These are phyloP conservation scores for Phortica okadai DNA, from an alignment of 2,888 invertebrate species.

Conservation along the genomic window DNA sequence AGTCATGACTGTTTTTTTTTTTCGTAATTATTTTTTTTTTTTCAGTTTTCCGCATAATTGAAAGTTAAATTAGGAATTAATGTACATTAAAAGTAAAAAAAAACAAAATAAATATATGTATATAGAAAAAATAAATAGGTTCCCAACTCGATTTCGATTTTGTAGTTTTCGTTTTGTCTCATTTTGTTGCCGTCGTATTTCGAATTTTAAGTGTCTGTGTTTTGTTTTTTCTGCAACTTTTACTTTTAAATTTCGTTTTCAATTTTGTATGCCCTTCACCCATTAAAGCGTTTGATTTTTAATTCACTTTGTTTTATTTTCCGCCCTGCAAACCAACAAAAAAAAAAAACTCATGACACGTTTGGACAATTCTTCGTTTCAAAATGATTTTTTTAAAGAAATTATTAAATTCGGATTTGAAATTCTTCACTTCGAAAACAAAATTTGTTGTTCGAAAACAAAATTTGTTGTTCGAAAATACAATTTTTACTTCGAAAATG, in stretches of 20 bases:
- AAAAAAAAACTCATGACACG: no score
- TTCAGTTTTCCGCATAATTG: constrained; percentile 23
- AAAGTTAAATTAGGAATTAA: constrained; percentile 31
- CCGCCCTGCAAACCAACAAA: no score
- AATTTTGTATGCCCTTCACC: constrained; percentile 13
- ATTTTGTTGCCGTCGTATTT: neutral
- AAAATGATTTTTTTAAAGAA: no score
- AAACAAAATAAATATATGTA: neutral
- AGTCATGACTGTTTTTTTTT: neutral
- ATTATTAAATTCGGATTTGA: no score
- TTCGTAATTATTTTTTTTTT: neutral
- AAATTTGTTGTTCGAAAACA: no score
- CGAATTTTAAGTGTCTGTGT: constrained; percentile 14
- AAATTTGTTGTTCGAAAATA: no score
- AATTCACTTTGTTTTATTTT: no score
- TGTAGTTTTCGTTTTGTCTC: constrained; percentile 19
- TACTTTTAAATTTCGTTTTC: constrained; percentile 16
- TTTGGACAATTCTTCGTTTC: no score
- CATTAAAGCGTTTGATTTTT: neutral
- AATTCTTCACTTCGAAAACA: no score
- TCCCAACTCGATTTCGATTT: neutral
- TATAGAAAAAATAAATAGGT: neutral
- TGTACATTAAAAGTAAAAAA: constrained; percentile 12
- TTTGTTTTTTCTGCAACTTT: constrained; percentile 16
- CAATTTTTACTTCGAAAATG: no score